phyloP scores from a whole-genome alignment of 92 coral and sea anemone species.

The Nematostella vectensis region DNA sequence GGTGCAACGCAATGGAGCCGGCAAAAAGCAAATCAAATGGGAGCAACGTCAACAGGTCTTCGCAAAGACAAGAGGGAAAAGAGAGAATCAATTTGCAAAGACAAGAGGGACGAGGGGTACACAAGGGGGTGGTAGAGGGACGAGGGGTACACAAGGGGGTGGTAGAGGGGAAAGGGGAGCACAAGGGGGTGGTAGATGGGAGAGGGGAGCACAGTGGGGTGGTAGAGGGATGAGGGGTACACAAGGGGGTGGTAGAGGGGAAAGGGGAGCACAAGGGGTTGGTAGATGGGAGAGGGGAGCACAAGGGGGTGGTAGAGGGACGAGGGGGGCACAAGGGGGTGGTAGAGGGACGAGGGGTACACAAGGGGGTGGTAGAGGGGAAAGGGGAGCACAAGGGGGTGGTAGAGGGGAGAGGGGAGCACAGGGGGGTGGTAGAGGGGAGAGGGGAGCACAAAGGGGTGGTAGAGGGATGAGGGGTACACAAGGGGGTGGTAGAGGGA shows the following conservation, averaged over 20 bases:
- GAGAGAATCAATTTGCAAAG: slow-evolving; percentile 8
- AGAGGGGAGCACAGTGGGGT: background rate
- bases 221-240: slow-evolving; percentile 18
- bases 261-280: background rate
- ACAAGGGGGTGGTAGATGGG: slow-evolving; percentile 3
- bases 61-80: no score
- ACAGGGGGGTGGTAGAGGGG: background rate
- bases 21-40: slow-evolving; percentile 85
- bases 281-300: no score
- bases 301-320: slow-evolving; percentile 13
- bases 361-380: background rate
- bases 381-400: slow-evolving; percentile 1
- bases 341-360: background rate
- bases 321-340: slow-evolving; percentile 4
- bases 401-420: slow-evolving; percentile 17
- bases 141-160: slow-evolving; percentile 3
- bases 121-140: slow-evolving; percentile 14
- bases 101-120: slow-evolving; percentile 1
- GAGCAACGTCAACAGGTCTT: slow-evolving; percentile 46
- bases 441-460: background rate
- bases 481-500: background rate
- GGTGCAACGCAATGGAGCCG: slow-evolving; percentile 57
- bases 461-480: background rate
- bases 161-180: background rate
- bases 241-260: background rate